phyloP scores from a whole-genome alignment of 2,113 vertebrate genomes.

The Danio rerio region GRCz12tu NC_133199.1:42857501-42858000 shows the following conservation, averaged over 20 bases:
- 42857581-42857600: slow-evolving; percentile 22
- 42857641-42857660: slow-evolving; percentile 10
- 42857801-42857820: neutral
- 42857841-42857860: neutral
- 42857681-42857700: neutral
- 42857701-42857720: neutral
- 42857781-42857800: neutral
- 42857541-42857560: neutral
- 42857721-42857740: neutral
- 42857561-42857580: neutral
- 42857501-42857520: neutral
- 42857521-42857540: neutral
- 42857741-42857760: neutral
- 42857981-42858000: neutral
- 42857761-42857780: too few relatives aligned
- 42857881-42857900: neutral
- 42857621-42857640: neutral
- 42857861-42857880: neutral
- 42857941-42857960: neutral
- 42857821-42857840: neutral
- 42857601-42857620: neutral
- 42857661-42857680: neutral
- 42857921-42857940: neutral
- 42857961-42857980: neutral
- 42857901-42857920: too few relatives aligned